Evolutionary conservation across 2,888 invertebrate species (phyloP).

Genomic region (Lasioglossum calceatum): DNA sequence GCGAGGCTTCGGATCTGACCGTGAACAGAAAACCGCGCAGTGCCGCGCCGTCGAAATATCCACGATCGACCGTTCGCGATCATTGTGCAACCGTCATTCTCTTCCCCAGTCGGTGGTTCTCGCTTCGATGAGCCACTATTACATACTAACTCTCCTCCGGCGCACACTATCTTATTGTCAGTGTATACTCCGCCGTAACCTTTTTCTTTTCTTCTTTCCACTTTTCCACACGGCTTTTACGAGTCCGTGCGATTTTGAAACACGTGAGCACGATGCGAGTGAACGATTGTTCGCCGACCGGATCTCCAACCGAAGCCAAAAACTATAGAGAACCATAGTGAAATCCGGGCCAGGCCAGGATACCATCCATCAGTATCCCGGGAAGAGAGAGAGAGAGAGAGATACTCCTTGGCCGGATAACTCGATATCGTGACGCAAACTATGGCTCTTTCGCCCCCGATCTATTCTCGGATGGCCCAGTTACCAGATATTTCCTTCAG

Average conservation of each 20-base stretch:
- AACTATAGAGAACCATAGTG: neutral
- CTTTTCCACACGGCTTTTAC: slow-evolving; percentile 15
- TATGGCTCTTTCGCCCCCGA: slow-evolving; percentile 1
- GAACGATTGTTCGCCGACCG: neutral
- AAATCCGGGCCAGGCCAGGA: slow-evolving; percentile 5
- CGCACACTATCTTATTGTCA: neutral
- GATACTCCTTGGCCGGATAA: neutral
- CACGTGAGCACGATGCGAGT: neutral
- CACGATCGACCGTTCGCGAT: neutral
- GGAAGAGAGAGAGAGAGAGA: neutral
- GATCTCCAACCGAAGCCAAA: neutral
- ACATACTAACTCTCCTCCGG: neutral
- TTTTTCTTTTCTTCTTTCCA: neutral
- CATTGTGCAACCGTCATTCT: slow-evolving; percentile 38
- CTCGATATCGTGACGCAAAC: slow-evolving; percentile 16
- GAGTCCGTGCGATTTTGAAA: slow-evolving; percentile 3
- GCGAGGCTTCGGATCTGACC: slow-evolving; percentile 42
- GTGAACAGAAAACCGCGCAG: slow-evolving; percentile 25
- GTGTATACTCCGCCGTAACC: neutral
- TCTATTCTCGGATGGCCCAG: slow-evolving; percentile 17
- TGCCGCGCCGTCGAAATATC: slow-evolving; percentile 31
- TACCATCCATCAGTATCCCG: slow-evolving; percentile 19
- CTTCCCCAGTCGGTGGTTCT: slow-evolving; percentile 22
- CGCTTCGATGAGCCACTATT: slow-evolving; percentile 30
- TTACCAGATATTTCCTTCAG: neutral